These are phyloP conservation scores for Oncorhynchus nerka DNA, from an alignment of 2,113 vertebrate genomes.

Conservation along the genomic window DNA sequence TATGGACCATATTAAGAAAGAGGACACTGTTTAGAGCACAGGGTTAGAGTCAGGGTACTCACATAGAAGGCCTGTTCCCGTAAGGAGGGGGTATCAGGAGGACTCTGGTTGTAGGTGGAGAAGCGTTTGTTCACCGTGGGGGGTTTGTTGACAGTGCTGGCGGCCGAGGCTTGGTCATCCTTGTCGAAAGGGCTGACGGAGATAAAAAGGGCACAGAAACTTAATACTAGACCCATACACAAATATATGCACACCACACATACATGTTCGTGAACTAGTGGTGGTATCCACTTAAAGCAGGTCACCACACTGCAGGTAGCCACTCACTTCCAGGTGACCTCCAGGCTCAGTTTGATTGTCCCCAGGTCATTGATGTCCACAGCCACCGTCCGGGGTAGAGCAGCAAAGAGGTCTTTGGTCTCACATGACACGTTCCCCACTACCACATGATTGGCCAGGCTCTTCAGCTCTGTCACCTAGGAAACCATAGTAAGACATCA, in stretches of 20 bases:
- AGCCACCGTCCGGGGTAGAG: conserved; percentile 90
- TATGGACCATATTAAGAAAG: too few relatives aligned
- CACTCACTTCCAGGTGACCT: conserved; percentile 95
- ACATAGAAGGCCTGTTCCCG: conserved; percentile 94
- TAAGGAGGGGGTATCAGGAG: conserved; percentile 88
- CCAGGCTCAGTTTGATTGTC: conserved; percentile 94
- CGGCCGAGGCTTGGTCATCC: conserved; percentile 85
- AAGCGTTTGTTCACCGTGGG: conserved; percentile 90
- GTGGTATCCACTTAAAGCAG: too few relatives aligned
- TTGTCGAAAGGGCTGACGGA: conserved; percentile 89
- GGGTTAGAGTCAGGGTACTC: conserved; percentile 59
- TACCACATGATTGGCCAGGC: conserved; percentile 92
- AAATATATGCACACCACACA: neutral
- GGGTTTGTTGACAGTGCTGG: conserved; percentile 87
- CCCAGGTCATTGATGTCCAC: conserved; percentile 97
- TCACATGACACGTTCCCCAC: conserved; percentile 96
- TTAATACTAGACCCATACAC: neutral
- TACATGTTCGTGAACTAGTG: neutral
- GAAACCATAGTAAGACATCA: neutral
- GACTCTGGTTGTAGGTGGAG: conserved; percentile 92
- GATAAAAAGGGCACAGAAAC: neutral
- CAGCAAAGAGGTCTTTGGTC: conserved; percentile 93
- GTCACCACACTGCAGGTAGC: too few relatives aligned
- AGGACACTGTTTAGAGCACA: too few relatives aligned
- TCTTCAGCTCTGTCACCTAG: conserved; percentile 94